These are phyloP conservation scores for Lasioglossum calceatum DNA, from an alignment of 2,888 invertebrate species.

Conservation along the genomic window DNA sequence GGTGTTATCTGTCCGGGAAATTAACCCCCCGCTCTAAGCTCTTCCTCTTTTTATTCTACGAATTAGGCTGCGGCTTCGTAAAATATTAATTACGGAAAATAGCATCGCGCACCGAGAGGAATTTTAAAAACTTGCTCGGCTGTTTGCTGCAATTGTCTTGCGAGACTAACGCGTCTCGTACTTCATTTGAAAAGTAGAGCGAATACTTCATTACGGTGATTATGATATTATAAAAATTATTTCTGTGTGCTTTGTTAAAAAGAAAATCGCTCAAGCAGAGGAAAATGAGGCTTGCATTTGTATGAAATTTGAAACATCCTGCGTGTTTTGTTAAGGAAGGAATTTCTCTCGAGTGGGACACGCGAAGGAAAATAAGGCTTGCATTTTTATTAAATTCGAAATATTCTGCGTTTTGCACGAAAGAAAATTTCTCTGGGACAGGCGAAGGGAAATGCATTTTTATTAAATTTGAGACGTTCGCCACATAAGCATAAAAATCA, in stretches of 20 bases:
- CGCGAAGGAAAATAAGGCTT: background rate
- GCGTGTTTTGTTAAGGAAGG: background rate
- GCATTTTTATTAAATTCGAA: background rate
- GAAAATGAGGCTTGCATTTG: background rate
- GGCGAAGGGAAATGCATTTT: background rate
- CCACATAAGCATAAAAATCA: background rate
- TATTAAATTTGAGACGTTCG: background rate
- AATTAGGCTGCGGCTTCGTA: background rate
- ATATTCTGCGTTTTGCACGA: background rate
- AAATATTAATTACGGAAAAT: background rate
- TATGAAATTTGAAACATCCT: background rate
- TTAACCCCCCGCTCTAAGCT: background rate
- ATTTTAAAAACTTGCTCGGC: background rate
- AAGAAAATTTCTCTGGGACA: background rate
- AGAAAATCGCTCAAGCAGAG: too few species aligned
- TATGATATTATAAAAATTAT: background rate
- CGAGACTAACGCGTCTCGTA: background rate
- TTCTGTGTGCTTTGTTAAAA: background rate
- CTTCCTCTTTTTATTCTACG: background rate
- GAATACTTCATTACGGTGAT: background rate
- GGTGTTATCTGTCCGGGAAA: background rate
- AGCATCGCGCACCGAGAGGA: background rate
- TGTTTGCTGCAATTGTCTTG: background rate
- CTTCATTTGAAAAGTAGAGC: background rate
- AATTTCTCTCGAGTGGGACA: background rate